A percentile compares a stretch with the other conserved stretches of the same genome.
Conservation (phyloP, 2,888 invertebrate genomes). For the Dasysyrphus tricinctus region DNA sequence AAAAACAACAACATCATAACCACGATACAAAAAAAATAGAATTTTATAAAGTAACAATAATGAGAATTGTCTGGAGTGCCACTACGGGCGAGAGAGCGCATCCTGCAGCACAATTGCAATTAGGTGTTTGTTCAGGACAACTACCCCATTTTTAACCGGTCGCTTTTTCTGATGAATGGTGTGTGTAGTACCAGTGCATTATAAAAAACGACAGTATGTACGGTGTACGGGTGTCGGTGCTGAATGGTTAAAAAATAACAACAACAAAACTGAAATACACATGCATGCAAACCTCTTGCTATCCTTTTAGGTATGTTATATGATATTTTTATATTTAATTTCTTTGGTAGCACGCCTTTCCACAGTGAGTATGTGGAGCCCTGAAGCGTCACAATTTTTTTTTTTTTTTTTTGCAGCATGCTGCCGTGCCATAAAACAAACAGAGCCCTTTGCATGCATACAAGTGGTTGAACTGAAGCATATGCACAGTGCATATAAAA, state of each 20-base stretch:
- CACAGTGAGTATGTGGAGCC: constrained; percentile 41
- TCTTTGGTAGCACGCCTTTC: constrained; percentile 67
- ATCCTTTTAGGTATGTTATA: neutral
- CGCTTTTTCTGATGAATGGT: constrained; percentile 33
- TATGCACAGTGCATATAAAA: constrained; percentile 51
- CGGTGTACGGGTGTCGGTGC: neutral
- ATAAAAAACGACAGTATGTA: constrained; percentile 1
- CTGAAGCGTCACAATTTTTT: constrained; percentile 40
- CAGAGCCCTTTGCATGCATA: constrained; percentile 57
- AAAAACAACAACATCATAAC: constrained; percentile 4
- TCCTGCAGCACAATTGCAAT: constrained; percentile 70
- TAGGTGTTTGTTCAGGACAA: constrained; percentile 66
- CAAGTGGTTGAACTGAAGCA: constrained; percentile 72
- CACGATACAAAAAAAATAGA: constrained; percentile 4
- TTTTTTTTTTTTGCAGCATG: constrained; percentile 24
- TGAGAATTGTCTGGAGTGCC: constrained; percentile 72
- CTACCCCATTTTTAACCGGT: constrained; percentile 39
- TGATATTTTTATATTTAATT: constrained; percentile 69
- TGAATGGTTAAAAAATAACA: constrained; percentile 20
- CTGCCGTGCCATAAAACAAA: constrained; percentile 43
- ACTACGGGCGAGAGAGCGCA: constrained; percentile 56
- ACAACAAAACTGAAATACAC: constrained; percentile 26
- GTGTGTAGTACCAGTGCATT: constrained; percentile 16
- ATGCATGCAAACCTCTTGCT: neutral
- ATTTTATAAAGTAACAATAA: constrained; percentile 68